A percentile compares a stretch with the other conserved stretches of the same genome.
These are phyloP conservation scores for Cyprinodon variegatus DNA, from an alignment of 2,113 vertebrate species.

Conservation along the genomic window DNA sequence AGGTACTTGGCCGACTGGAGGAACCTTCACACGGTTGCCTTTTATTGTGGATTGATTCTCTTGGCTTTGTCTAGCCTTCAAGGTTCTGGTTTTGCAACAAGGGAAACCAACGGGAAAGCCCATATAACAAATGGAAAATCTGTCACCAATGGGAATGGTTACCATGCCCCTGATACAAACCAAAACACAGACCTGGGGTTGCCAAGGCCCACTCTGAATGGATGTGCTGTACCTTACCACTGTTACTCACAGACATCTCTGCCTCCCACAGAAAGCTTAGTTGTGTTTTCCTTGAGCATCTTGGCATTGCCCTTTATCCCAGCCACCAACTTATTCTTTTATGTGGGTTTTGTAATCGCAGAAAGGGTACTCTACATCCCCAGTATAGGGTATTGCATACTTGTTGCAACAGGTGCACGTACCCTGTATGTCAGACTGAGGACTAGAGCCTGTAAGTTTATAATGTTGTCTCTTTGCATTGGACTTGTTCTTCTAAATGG, in stretches of 20 bases:
- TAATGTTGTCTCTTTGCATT: conserved; percentile 86
- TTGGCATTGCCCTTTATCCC: conserved; percentile 93
- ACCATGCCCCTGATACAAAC: conserved; percentile 82
- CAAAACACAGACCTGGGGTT: conserved; percentile 75
- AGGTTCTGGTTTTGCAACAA: conserved; percentile 59
- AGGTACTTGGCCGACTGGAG: conserved; percentile 89
- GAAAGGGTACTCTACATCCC: conserved; percentile 98
- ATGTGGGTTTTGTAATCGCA: conserved; percentile 98
- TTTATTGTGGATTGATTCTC: conserved; percentile 86
- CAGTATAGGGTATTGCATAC: conserved; percentile 96
- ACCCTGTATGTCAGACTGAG: conserved; percentile 87
- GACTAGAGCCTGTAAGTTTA: conserved; percentile 85
- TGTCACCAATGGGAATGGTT: conserved; percentile 90
- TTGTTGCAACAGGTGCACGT: conserved; percentile 90
- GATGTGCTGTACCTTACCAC: conserved; percentile 67
- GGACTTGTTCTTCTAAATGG: conserved; percentile 92
- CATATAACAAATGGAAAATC: conserved; percentile 86
- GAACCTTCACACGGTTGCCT: conserved; percentile 93
- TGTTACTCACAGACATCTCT: conserved; percentile 76
- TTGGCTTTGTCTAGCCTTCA: conserved; percentile 85
- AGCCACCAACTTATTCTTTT: conserved; percentile 97
- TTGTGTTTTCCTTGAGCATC: conserved; percentile 89
- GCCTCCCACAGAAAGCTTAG: conserved; percentile 91
- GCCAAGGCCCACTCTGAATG: conserved; percentile 56
- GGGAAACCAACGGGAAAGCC: conserved; percentile 84